Evolutionary conservation across 1,140 invertebrate genomes (phyloP), one percentile per base, ranked within the genome.

Genomic region (Drosophila oshimai): DNA sequence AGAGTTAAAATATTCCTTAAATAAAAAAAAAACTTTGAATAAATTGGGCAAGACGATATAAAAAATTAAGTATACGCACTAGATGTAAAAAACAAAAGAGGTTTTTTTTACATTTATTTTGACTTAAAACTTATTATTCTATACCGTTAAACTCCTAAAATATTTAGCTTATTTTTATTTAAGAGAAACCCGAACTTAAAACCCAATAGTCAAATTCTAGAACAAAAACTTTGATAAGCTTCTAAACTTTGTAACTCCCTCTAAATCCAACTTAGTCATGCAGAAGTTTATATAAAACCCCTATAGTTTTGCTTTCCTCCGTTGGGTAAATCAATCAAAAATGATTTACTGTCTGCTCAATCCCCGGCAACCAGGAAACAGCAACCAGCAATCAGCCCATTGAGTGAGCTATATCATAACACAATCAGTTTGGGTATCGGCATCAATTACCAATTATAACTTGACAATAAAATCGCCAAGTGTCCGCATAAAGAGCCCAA

Each of bases 391-490:
- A 65, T 65, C 47, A 64, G 26, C 26, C 34, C 26, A 28, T 4
- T 29, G 37, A 49, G 18, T 6, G 15, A 12, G 15, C 61, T 50
- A 1, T 50, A 65, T 50, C 44, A 65, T 65, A 65, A 49, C 61
- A 64, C 41, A 64, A 64, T 39, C 58, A 67, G 62, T 64, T 51
- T 26, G 50, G 36, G 7, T 46, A 31, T 47, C 65, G 44, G 62
- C 62, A 67, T 41, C 62, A 67, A 67, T 67, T 67, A 41, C 62
- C 60, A 67, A 67, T 67, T 67, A 65, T 49, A 67, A 67, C 44
- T 50, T 69, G 54, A 60, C 47, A 72, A 67, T 81, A 65, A 60
- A 74, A 71, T 70, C 65, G 57, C 50, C 62, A 72, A 79, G 64
- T 70, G 69, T 67, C 62, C 64, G 74, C 42, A 42, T 33, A 47